Evolutionary conservation across 2,113 vertebrate species (phyloP).

Genomic region (Urocolius indicus): DNA sequence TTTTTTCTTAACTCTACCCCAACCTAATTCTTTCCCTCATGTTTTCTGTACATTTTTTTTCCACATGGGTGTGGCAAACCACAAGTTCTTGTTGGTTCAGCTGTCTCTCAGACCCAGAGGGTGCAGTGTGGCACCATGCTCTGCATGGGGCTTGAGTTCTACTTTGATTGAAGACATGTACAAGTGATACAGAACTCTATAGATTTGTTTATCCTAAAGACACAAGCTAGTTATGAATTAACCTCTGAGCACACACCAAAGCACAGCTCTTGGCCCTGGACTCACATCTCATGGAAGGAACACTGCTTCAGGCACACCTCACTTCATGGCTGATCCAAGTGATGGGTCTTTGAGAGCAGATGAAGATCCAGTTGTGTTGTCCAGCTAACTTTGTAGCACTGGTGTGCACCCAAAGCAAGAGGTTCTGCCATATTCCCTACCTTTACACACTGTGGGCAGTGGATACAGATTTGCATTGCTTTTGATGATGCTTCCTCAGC

Average conservation of each 20-base stretch:
- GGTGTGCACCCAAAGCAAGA: background rate
- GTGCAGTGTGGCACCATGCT: background rate
- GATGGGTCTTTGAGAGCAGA: background rate
- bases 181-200: background rate
- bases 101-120: background rate
- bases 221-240: background rate
- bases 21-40: background rate
- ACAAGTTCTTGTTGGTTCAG: background rate
- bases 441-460: background rate
- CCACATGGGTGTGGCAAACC: background rate
- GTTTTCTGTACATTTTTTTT: background rate
- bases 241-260: background rate
- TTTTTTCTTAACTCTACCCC: background rate
- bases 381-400: background rate
- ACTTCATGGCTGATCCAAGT: background rate
- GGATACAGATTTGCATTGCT: background rate
- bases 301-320: background rate
- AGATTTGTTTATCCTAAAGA: background rate
- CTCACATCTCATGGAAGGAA: fast-evolving
- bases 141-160: background rate
- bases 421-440: background rate
- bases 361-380: background rate
- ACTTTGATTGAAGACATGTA: background rate
- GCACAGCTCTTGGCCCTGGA: fast-evolving
- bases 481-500: background rate